Evolutionary conservation across 2,797 vertebrate species (phyloP), one percentile per base, ranked within the genome.

Genomic region (Cyprinella venusta): DNA sequence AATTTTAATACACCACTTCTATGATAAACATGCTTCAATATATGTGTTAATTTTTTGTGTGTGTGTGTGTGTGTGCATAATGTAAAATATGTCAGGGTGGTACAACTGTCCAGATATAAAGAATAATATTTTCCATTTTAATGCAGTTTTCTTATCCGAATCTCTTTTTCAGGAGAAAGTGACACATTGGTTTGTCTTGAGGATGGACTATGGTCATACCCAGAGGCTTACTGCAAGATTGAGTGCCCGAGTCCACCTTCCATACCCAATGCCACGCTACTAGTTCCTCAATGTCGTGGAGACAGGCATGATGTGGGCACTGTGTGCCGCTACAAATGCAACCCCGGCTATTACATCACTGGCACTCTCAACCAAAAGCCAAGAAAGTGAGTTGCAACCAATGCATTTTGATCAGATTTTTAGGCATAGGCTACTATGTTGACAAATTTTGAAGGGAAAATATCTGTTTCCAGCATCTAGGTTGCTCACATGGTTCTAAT

Each of bases 201-300:
- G 81, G 97, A 99, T 0, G 96, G 97, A 3, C 92, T 98, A 72
- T 99, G 98, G 98, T 99, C 97, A 0, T 96, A 98, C 76, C 98
- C 98, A 0, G 97, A 99, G 90, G 97, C 96, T 64, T 99, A 96
- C 91, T 99, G 98, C 93, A 99, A 98, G 91, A 91, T 98, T 40
- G 97, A 98, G 85, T 99, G 98, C 0, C 92, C 92, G 0, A 89
- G 90, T 0, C 95, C 96, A 0, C 95, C 93, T 0, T n/a, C 6
- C 0, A 87, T 98, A 59, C 84, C 93, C 16, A 90, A 96, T 0
- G 95, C 97, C 88, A 95, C 89, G 82, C 91, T 96, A 6, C 92
- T 98, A 65, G 94, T 95, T 9, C 93, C 95, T 0, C 93, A 88
- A 16, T 99, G 97, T 86, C 89, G 94, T 76, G 90, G 92, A 70